Conservation (phyloP, 2,797 vertebrate species). For the Sylvia borin region DNA sequence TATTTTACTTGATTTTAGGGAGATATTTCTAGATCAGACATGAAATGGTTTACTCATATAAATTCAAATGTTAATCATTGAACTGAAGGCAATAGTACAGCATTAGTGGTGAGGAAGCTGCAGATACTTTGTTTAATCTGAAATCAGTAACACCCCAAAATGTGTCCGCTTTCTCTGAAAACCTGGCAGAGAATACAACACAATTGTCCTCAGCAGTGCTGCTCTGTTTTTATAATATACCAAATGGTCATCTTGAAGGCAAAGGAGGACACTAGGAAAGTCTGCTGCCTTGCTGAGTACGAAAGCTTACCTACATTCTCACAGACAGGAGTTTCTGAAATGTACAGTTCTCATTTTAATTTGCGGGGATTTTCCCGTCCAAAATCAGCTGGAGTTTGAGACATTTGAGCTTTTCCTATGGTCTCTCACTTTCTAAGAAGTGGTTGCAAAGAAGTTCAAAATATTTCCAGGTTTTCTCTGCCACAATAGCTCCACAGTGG, state of each 20-base stretch:
- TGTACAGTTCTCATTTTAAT: background rate
- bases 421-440: background rate
- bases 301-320: background rate
- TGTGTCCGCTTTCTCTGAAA: background rate
- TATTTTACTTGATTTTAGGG: background rate
- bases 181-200: background rate
- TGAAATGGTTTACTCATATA: background rate
- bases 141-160: background rate
- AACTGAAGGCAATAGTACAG: background rate
- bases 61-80: background rate
- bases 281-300: background rate
- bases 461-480: background rate
- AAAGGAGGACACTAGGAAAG: background rate
- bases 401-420: background rate
- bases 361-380: background rate
- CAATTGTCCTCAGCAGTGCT: background rate
- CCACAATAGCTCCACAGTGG: background rate
- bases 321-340: background rate
- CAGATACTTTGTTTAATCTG: background rate
- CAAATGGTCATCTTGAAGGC: fast-evolving
- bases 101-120: background rate
- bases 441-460: background rate
- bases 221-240: background rate
- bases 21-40: background rate
- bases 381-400: background rate